Evolutionary conservation across 2,888 invertebrate genomes (phyloP), one percentile per base, ranked within the genome.

Genomic region (Anthrax anthrax): DNA sequence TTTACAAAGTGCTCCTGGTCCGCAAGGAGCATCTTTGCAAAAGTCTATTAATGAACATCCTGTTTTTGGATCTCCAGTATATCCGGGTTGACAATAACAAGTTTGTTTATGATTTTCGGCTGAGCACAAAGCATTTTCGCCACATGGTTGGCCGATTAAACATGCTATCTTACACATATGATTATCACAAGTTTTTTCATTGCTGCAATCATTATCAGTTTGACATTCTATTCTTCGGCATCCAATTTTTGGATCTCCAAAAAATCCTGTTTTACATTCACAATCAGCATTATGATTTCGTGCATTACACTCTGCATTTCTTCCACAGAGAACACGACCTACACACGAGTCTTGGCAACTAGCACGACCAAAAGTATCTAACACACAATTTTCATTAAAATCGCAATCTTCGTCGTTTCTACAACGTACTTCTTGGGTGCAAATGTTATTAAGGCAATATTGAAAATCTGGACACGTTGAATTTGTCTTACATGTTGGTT

Each of bases 161-260:
- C 91, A 91, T 16, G 87, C 85, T 50, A 87, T 86, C 70, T 87
- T 86, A 61, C 91, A 91, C 71, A 80, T 82, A 60, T 81, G 79
- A 50, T 78, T 74, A 52, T 87, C 81, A 57, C 92, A 92, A 41
- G 85, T 72, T 67, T 89, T 87, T 59, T 90, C 89, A 43, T 80
- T 79, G 0, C 82, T 74, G 58, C 90, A 91, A 47, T 90, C 80
- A 0, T 73, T 69, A 57, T 84, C 77, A 0, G 60, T 62, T 47
- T 73, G 73, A 58, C 90, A 91, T 69, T 90, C 85, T 48, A 86
- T 82, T 54, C 77, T 78, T 55, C 81, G 79, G 60, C 91, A 91
- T 32, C 84, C 88, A 51, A 78, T 73, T 59, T 82, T 76, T 34
- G 85, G 84, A 59, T 88, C 86, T 6, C 88, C 89, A 55, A 81